Conservation (phyloP, 2,888 invertebrate genomes). For the Latrodectus hesperus region DNA sequence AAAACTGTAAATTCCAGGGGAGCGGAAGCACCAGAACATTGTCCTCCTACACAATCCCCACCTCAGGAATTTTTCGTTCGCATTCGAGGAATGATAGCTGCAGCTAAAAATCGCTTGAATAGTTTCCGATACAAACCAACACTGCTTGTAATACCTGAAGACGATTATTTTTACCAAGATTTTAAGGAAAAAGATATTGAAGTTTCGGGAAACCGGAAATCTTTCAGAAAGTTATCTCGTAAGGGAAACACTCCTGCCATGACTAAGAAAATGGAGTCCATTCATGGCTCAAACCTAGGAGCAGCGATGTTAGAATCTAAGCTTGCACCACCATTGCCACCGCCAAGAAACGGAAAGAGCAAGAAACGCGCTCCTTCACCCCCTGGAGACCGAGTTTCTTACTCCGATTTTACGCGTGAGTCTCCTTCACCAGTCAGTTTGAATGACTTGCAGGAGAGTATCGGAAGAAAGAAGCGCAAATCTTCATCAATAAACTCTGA, state of each 20-base stretch:
- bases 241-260: slow-evolving; percentile 4
- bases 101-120: slow-evolving; percentile 63
- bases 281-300: slow-evolving; percentile 65
- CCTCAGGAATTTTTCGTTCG: slow-evolving; percentile 61
- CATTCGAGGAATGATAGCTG: slow-evolving; percentile 68
- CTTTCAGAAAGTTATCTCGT: slow-evolving; percentile 40
- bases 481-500: slow-evolving; percentile 7
- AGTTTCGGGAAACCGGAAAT: slow-evolving; percentile 23
- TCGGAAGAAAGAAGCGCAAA: slow-evolving; percentile 31
- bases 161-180: slow-evolving; percentile 69
- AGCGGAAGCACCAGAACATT: slow-evolving; percentile 17
- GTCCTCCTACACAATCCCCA: slow-evolving; percentile 15
- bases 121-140: slow-evolving; percentile 69
- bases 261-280: slow-evolving; percentile 49
- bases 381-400: slow-evolving; percentile 20
- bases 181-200: slow-evolving; percentile 62
- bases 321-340: slow-evolving; percentile 59
- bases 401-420: slow-evolving; percentile 19
- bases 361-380: slow-evolving; percentile 65
- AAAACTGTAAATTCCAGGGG: background rate
- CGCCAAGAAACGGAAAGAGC: slow-evolving; percentile 47
- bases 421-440: slow-evolving; percentile 41
- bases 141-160: slow-evolving; percentile 69
- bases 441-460: slow-evolving; percentile 30
- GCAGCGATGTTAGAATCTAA: slow-evolving; percentile 66